phyloP scores from a whole-genome alignment of 2,888 invertebrate species.

The Chrysodeixis includens region DNA sequence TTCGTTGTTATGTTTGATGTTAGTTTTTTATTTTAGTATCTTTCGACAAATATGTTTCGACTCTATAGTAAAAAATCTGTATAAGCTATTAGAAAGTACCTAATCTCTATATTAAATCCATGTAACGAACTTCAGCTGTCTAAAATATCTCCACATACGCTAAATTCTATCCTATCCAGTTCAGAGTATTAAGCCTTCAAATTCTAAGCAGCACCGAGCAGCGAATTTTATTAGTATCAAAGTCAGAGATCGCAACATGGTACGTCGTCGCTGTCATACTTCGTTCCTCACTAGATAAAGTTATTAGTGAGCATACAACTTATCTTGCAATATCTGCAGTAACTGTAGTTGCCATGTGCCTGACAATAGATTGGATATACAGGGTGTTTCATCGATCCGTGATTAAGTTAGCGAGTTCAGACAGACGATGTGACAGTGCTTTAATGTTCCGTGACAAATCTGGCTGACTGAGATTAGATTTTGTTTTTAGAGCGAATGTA shows the following conservation, averaged over 20 bases:
- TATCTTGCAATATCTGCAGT: background rate
- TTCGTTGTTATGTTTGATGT: too few relatives aligned
- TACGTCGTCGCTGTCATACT: background rate
- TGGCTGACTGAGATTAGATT: background rate
- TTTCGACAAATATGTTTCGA: too few relatives aligned
- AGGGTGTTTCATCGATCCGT: background rate
- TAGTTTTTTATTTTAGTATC: too few relatives aligned
- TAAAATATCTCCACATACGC: too few relatives aligned
- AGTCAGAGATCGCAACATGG: background rate
- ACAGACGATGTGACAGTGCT: background rate
- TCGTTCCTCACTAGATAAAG: background rate
- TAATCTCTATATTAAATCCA: too few relatives aligned
- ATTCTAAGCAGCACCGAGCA: background rate
- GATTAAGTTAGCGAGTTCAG: constrained; percentile 1
- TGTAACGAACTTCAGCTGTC: too few relatives aligned
- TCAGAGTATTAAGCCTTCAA: background rate
- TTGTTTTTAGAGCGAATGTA: background rate
- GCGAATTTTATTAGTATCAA: background rate
- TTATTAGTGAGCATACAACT: background rate
- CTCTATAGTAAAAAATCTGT: too few relatives aligned
- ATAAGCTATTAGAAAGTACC: too few relatives aligned
- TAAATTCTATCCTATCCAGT: too few relatives aligned
- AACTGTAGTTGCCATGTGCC: background rate
- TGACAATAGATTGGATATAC: background rate
- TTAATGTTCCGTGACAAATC: background rate